phyloP scores from a whole-genome alignment of 2,888 invertebrate genomes.

The Cataglyphis altisquamis region DNA sequence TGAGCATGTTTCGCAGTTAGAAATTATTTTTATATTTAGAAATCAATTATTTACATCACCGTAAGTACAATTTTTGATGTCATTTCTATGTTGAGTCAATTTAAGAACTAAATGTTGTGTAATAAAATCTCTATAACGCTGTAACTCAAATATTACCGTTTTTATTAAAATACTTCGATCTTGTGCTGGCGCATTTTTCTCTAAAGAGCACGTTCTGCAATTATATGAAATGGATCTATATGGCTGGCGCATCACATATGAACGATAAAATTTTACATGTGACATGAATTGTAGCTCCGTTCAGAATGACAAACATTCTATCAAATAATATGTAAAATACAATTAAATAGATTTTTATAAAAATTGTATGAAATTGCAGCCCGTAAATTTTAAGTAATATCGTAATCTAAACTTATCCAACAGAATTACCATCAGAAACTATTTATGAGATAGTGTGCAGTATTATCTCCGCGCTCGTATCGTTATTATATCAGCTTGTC shows the following conservation, averaged over 20 bases:
- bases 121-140: slow-evolving; percentile 66
- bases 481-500: slow-evolving; percentile 4
- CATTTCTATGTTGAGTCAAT: neutral
- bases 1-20: neutral
- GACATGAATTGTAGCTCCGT: slow-evolving; percentile 4
- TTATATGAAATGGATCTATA: slow-evolving; percentile 7
- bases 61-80: neutral
- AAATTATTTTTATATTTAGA: neutral
- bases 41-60: neutral
- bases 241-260: neutral
- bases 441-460: slow-evolving; percentile 7
- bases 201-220: neutral
- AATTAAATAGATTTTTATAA: slow-evolving; percentile 5
- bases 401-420: neutral
- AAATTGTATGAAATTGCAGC: neutral
- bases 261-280: slow-evolving; percentile 16
- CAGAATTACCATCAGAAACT: neutral
- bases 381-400: no score
- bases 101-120: neutral
- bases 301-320: slow-evolving; percentile 12
- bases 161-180: slow-evolving; percentile 69
- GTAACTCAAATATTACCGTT: slow-evolving; percentile 71
- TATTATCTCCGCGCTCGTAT: neutral
- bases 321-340: slow-evolving; percentile 32
- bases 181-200: slow-evolving; percentile 44